phyloP scores from a whole-genome alignment of 2,888 invertebrate genomes.

The Napeogenes sylphis region DNA sequence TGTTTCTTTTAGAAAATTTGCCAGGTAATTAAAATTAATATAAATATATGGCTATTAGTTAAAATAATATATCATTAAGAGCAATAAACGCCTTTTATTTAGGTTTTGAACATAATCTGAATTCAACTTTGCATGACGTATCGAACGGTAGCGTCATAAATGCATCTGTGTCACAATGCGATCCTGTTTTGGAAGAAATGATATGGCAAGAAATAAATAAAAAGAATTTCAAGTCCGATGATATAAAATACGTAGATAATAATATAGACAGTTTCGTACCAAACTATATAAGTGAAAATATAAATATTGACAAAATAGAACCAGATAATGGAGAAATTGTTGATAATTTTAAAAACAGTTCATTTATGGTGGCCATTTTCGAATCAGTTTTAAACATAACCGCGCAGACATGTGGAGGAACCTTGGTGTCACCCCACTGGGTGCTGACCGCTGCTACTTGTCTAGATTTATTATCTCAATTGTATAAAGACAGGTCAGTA shows the following conservation, averaged over 20 bases:
- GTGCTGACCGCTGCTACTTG: slow-evolving; percentile 48
- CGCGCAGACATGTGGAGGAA: slow-evolving; percentile 51
- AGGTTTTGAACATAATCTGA: slow-evolving; percentile 27
- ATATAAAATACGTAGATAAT: background rate
- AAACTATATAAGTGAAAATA: background rate
- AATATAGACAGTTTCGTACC: background rate
- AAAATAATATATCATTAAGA: slow-evolving; percentile 2
- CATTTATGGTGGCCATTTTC: slow-evolving; percentile 46
- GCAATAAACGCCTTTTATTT: background rate
- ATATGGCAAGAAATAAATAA: slow-evolving; percentile 25
- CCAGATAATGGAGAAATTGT: background rate
- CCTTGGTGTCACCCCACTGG: slow-evolving; percentile 42
- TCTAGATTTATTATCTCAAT: slow-evolving; percentile 39
- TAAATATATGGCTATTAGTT: background rate
- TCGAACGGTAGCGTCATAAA: background rate
- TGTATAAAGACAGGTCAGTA: slow-evolving; percentile 27
- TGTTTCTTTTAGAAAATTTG: slow-evolving; percentile 44
- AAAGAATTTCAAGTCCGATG: background rate
- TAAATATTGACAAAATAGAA: background rate
- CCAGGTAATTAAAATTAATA: slow-evolving; percentile 35
- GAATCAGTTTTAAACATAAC: slow-evolving; percentile 48
- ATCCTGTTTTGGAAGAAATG: slow-evolving; percentile 29
- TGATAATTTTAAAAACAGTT: background rate
- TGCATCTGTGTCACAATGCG: slow-evolving; percentile 26
- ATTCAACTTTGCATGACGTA: slow-evolving; percentile 12